A percentile compares a stretch with the other conserved stretches of the same genome.
These are phyloP conservation scores for Dorcus hopei DNA, from an alignment of 2,888 invertebrate species.

Conservation along the genomic window DNA sequence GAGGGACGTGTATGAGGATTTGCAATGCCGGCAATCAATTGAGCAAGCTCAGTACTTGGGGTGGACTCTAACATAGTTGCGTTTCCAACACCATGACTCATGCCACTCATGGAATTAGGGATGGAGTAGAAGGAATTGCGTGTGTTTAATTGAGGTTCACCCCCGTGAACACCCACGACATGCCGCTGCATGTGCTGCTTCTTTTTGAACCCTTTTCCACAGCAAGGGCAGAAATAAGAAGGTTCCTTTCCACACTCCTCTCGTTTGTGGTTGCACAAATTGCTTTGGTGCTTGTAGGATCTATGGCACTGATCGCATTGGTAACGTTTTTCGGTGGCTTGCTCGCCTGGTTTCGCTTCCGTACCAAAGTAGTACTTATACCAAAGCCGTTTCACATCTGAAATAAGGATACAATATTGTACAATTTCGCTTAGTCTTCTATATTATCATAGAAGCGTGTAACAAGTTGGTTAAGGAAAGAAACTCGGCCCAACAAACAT, in stretches of 20 bases:
- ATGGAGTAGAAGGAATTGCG: too few species aligned
- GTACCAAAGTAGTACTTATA: slow-evolving; percentile 11
- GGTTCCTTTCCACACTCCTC: slow-evolving; percentile 54
- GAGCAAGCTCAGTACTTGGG: too few species aligned
- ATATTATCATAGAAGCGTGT: too few species aligned
- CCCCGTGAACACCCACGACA: slow-evolving; percentile 20
- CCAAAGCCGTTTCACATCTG: slow-evolving; percentile 13
- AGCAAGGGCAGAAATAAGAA: slow-evolving; percentile 49
- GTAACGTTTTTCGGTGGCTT: slow-evolving; percentile 15
- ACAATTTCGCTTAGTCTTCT: too few species aligned
- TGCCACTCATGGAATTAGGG: too few species aligned
- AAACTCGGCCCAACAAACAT: too few species aligned
- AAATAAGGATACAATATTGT: slow-evolving; percentile 6
- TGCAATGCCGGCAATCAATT: too few species aligned
- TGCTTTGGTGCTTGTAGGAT: slow-evolving; percentile 45
- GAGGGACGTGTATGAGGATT: too few species aligned
- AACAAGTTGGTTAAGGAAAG: too few species aligned
- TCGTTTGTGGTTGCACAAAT: slow-evolving; percentile 50
- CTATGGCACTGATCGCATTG: slow-evolving; percentile 22
- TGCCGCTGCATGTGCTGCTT: slow-evolving; percentile 42
- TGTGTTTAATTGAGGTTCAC: not conserved
- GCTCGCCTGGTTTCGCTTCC: not conserved
- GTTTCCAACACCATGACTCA: too few species aligned
- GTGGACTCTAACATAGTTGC: too few species aligned
- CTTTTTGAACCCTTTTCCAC: slow-evolving; percentile 42